phyloP scores from a whole-genome alignment of 2,113 vertebrate genomes.

The Casuarius casuarius region DNA sequence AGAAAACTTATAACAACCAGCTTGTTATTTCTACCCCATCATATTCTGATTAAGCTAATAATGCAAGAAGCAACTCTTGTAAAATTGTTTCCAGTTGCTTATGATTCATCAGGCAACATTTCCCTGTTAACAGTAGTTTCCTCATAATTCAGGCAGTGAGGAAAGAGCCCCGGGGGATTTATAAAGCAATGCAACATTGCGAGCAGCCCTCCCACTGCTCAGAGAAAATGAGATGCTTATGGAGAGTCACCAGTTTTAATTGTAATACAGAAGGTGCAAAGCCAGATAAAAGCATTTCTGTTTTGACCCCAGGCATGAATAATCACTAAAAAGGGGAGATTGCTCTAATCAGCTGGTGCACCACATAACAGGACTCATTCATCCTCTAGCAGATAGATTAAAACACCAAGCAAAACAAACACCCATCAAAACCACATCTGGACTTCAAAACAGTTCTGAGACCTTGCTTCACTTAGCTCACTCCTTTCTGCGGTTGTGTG shows the following conservation, averaged over 20 bases:
- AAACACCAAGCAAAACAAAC: background rate
- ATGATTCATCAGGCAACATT: background rate
- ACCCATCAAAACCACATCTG: background rate
- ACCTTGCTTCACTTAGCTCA: background rate
- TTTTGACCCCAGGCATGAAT: background rate
- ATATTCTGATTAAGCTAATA: background rate
- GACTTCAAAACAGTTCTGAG: background rate
- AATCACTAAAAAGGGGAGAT: background rate
- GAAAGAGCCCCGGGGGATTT: background rate
- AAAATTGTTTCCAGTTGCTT: background rate
- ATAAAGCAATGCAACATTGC: background rate
- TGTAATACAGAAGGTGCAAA: background rate
- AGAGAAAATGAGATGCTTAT: background rate
- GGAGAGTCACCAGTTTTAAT: background rate
- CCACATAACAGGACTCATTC: background rate
- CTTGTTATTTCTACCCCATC: background rate
- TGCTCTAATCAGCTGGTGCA: background rate
- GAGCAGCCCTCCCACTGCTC: background rate
- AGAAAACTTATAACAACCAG: accelerated
- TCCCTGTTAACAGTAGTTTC: background rate
- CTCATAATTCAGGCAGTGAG: background rate
- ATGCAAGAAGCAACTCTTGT: background rate
- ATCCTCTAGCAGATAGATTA: background rate
- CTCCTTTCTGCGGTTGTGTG: background rate
- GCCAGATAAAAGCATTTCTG: background rate